Base-by-base conservation (phyloP, 2,113 vertebrate species). In the Caranx ignobilis region DNA sequence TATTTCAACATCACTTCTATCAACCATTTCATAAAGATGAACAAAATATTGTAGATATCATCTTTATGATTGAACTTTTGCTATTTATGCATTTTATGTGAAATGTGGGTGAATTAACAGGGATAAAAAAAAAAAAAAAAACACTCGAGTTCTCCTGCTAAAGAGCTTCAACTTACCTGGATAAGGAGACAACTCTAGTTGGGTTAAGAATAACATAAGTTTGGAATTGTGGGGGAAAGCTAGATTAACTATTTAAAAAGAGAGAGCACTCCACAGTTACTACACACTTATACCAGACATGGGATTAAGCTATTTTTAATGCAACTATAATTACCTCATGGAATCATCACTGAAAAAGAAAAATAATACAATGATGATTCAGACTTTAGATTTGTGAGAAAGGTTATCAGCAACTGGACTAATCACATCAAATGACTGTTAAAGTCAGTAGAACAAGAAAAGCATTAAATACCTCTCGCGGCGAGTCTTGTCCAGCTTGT, bases 401-500 rank as follows among this genome's bases (percentile, higher is more conserved):
- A 16, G 16, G 3, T 45, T 39, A 43, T 3, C 16, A 43, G 15
- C 32, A 48, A 13, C 3, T 18, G 65, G 13, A 16, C 35, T 16
- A 32, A 6, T 32, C 37, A 32, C 16, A 7, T 11, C 11, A 60
- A 60, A 73, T 21, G 21, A 32, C 48, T 26, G 26, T n/a, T 37
- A 52, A 32, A 21, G 37, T 4, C 12, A 63, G 12, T 2, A 65
- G 26, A 50, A 10, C 2, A 47, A 1, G 9, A 2, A 47, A 37
- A 1, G 3, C 1, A 2, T 43, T 16, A n/a, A 39, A 21, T 52
- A 98, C 98, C 97, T 98, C 93, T 99, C 97, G 65, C 97, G 95
- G 48, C 97, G 96, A 2, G 94, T 97, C 93, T 99, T 99, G 84
- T 99, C 98, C 86, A 99, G 93, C 90, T 99, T 99, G 95, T 99